Evolutionary conservation across 2,888 invertebrate species (phyloP).

Genomic region (Lamellibrachia satsuma): DNA sequence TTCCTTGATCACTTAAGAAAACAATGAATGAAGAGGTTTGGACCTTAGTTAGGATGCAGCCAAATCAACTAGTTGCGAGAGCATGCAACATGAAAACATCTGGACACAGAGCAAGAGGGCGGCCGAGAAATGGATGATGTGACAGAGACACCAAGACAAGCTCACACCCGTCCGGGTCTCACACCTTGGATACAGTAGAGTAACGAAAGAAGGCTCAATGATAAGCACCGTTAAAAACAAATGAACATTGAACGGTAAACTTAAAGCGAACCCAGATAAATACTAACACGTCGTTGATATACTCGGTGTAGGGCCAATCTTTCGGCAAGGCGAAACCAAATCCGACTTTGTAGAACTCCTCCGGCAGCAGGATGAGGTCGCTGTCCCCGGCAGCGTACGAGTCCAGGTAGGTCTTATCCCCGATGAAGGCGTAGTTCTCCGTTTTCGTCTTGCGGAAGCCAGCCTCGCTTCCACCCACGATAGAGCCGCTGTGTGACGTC

Average conservation of each 20-base stretch:
- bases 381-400: conserved; percentile 47
- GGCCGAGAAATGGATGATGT: too few species aligned
- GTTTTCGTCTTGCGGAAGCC: conserved; percentile 21
- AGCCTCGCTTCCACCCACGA: not conserved
- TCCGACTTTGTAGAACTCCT: conserved; percentile 49
- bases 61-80: too few species aligned
- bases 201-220: too few species aligned
- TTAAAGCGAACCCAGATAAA: conserved; percentile 24
- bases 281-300: conserved; percentile 54
- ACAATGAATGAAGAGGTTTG: too few species aligned
- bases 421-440: conserved; percentile 39
- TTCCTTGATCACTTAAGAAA: too few species aligned
- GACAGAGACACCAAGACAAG: too few species aligned
- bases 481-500: not conserved
- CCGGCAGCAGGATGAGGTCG: conserved; percentile 49
- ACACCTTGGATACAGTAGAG: too few species aligned
- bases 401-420: conserved; percentile 49
- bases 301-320: conserved; percentile 48
- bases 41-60: too few species aligned
- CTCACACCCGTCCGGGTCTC: too few species aligned
- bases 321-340: conserved; percentile 54
- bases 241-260: not conserved
- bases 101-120: too few species aligned
- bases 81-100: too few species aligned
- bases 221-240: too few species aligned